A percentile compares a stretch with the other conserved stretches of the same genome.
phyloP scores from a whole-genome alignment of 2,113 vertebrate species.

The Rhea americana region DNA sequence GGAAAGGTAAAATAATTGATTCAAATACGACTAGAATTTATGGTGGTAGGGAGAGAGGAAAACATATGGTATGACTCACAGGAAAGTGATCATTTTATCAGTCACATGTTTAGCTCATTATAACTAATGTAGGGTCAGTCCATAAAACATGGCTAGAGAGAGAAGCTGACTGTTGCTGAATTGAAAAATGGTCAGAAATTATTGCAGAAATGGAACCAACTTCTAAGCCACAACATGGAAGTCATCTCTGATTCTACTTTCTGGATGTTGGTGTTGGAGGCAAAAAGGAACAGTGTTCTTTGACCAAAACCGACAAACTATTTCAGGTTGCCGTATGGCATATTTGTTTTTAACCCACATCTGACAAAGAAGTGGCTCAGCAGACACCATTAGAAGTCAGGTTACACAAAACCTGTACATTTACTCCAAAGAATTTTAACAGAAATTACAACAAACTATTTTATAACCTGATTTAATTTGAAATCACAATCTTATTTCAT shows the following conservation, averaged over 20 bases:
- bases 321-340: not conserved
- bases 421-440: not conserved
- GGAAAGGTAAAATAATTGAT: not conserved
- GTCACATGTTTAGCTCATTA: not conserved
- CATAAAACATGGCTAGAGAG: not conserved
- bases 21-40: not conserved
- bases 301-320: not conserved
- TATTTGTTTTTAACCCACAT: not conserved
- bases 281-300: not conserved
- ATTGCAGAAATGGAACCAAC: not conserved
- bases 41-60: not conserved
- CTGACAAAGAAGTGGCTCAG: not conserved
- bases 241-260: not conserved
- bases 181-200: not conserved
- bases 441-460: not conserved
- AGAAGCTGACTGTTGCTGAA: not conserved
- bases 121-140: not conserved
- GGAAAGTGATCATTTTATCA: constrained; percentile 23
- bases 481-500: not conserved
- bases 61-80: not conserved
- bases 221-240: rapidly evolving
- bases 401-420: too few relatives aligned
- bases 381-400: not conserved
- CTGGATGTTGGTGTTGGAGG: not conserved
- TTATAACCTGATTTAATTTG: not conserved